These are phyloP conservation scores for Alcis repandata DNA, from an alignment of 2,888 invertebrate genomes.

Conservation along the genomic window DNA sequence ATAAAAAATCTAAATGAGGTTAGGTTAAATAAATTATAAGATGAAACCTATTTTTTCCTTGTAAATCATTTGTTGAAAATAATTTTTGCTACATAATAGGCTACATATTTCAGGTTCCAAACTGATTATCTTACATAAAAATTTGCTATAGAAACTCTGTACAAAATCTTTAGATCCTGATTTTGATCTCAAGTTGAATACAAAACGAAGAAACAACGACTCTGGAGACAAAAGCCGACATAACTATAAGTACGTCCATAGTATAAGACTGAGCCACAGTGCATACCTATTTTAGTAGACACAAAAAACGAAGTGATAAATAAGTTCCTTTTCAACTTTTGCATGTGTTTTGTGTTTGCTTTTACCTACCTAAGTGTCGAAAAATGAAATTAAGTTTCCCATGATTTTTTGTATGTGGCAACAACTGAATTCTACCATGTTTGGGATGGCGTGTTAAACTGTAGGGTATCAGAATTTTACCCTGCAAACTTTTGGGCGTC, in stretches of 20 bases:
- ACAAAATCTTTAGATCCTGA: slow-evolving; percentile 12
- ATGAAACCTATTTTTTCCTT: no score
- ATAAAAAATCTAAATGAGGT: background rate
- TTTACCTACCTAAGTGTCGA: no score
- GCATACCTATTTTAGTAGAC: background rate
- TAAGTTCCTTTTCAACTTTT: no score
- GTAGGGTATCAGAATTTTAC: no score
- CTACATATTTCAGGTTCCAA: background rate
- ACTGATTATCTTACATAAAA: background rate
- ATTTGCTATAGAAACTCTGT: background rate
- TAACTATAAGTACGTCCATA: slow-evolving; percentile 8
- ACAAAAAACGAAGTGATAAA: no score
- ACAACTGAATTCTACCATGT: no score
- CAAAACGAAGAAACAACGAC: slow-evolving; percentile 25
- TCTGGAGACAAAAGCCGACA: slow-evolving; percentile 36
- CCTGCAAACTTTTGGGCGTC: no score
- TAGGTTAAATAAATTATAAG: background rate
- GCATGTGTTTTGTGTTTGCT: no score
- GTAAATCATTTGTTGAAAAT: no score
- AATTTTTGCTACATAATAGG: background rate
- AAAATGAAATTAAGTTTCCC: no score
- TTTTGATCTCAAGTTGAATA: slow-evolving; percentile 29
- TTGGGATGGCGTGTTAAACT: no score
- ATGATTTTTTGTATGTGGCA: no score
- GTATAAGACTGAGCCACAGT: slow-evolving; percentile 21